Evolutionary conservation across 2,888 invertebrate species (phyloP).

Genomic region (Brachylomia viminalis): DNA sequence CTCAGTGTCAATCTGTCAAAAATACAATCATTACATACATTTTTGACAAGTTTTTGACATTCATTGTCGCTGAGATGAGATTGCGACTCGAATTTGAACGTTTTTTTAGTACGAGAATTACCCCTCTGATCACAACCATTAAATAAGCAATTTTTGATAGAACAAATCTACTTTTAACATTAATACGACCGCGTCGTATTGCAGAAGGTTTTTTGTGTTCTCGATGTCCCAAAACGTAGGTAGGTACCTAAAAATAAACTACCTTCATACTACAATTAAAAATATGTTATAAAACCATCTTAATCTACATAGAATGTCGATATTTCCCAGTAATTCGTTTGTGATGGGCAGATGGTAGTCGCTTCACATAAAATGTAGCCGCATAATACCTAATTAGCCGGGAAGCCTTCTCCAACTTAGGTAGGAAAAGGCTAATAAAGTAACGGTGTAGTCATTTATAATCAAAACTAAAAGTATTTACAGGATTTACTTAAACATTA

Average conservation of each 20-base stretch:
- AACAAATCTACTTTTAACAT: neutral
- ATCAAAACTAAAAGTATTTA: conserved; percentile 3
- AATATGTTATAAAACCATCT: neutral
- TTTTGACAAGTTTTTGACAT: no score
- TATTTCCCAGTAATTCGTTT: neutral
- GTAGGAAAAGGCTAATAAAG: neutral
- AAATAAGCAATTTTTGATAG: neutral
- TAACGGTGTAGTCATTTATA: neutral
- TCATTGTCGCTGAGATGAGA: no score
- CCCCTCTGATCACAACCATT: neutral
- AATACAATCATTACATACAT: no score
- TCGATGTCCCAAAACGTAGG: neutral
- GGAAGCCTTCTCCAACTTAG: neutral
- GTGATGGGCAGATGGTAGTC: neutral
- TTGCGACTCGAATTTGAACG: no score
- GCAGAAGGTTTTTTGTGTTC: neutral
- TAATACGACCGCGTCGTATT: neutral
- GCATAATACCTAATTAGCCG: neutral
- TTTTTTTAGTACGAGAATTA: no score
- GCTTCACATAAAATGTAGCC: neutral
- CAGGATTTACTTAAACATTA: neutral
- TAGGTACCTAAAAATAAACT: neutral
- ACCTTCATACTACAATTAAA: neutral
- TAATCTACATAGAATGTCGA: neutral
- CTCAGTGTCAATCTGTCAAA: no score